Conservation (phyloP, 2,888 invertebrate species). For the Mesorhabditis spiculigera region DNA sequence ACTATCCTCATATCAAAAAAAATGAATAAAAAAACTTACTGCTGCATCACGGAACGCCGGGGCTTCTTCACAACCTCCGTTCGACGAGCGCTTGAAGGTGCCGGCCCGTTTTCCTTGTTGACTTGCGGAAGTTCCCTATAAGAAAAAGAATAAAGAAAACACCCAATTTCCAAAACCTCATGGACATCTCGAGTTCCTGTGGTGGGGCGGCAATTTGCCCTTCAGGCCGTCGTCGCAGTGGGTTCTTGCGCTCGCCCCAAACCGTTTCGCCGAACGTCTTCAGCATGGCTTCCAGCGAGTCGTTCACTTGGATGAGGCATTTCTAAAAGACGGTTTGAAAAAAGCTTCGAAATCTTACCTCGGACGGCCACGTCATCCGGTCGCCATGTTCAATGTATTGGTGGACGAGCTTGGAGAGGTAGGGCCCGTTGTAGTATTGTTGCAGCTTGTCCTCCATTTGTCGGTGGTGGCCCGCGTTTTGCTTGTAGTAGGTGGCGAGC, state of each 20-base stretch:
- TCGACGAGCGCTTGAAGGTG: neutral
- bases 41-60: neutral
- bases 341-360: neutral
- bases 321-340: neutral
- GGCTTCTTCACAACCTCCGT: neutral
- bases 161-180: neutral
- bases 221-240: neutral
- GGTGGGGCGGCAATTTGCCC: neutral
- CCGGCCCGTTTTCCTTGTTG: neutral
- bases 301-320: neutral
- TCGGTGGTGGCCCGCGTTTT: neutral
- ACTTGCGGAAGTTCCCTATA: neutral
- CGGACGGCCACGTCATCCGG: neutral
- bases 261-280: neutral
- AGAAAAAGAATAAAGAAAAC: neutral
- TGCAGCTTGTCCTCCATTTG: neutral
- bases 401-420: neutral
- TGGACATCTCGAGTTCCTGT: neutral
- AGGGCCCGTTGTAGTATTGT: neutral
- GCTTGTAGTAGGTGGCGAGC: slow-evolving; percentile 1
- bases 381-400: neutral
- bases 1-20: neutral
- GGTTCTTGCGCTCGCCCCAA: neutral
- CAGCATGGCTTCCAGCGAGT: neutral
- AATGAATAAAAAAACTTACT: neutral